Conservation (phyloP, 2,113 vertebrate species). For the Zosterops borbonicus region DNA sequence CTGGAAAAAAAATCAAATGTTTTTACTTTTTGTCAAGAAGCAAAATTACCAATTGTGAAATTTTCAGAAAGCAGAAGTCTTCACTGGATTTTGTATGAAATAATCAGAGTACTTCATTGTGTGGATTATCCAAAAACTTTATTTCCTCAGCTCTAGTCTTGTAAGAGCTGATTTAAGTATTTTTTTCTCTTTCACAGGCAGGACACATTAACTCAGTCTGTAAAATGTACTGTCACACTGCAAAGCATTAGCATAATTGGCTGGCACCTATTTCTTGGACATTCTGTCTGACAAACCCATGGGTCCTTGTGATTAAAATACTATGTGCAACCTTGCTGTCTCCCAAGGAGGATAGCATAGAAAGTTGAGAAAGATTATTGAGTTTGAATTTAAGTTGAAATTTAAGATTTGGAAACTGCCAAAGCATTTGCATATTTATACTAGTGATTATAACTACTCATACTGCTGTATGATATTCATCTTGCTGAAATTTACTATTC, state of each 20-base stretch:
- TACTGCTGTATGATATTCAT: not conserved
- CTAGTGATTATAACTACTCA: not conserved
- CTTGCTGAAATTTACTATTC: not conserved
- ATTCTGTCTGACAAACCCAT: slow-evolving; percentile 21
- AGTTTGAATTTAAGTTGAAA: not conserved
- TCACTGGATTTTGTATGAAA: not conserved
- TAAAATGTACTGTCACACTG: slow-evolving; percentile 45
- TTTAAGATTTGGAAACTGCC: not conserved
- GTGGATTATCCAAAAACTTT: not conserved
- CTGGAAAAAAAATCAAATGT: not conserved
- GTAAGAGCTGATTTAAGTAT: not conserved
- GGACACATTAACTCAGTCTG: not conserved
- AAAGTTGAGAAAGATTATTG: not conserved
- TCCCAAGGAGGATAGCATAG: not conserved
- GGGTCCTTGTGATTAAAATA: slow-evolving; percentile 39
- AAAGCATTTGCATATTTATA: not conserved
- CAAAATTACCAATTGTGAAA: not conserved
- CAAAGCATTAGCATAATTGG: slow-evolving; percentile 45
- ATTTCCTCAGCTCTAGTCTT: not conserved
- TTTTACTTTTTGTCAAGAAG: not conserved
- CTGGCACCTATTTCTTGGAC: slow-evolving; percentile 43
- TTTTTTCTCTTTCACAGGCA: slow-evolving; percentile 6
- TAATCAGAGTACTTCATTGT: not conserved
- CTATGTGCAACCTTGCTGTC: slow-evolving; percentile 27
- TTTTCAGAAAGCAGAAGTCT: not conserved